Percentiles rank a stretch among this genome's conserved stretches.
phyloP scores from a whole-genome alignment of 2,113 vertebrate genomes.

The Elanus axillaris region DNA sequence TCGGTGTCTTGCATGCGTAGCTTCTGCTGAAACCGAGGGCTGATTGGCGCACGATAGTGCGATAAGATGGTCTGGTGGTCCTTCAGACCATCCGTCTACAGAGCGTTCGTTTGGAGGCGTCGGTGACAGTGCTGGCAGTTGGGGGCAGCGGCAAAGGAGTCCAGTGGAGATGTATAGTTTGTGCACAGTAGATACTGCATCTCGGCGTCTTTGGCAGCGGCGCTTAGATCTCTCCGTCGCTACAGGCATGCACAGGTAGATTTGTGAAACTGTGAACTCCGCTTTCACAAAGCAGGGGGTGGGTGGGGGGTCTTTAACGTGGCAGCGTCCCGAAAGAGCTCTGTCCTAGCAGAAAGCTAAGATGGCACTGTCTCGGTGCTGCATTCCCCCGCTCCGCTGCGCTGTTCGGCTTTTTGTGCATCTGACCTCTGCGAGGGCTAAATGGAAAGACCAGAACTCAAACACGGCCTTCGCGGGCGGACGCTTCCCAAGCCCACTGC shows the following conservation, averaged over 20 bases:
- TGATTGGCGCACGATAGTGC: not conserved
- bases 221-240: fast-evolving
- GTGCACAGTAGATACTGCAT: fast-evolving
- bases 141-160: not conserved
- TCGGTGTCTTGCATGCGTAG: not conserved
- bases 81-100: too few species aligned
- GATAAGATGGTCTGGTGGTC: fast-evolving
- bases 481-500: not conserved
- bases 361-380: not conserved
- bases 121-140: too few species aligned
- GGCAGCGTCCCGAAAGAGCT: not conserved
- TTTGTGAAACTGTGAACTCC: not conserved
- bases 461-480: fast-evolving
- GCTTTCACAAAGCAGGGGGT: too few species aligned
- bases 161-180: too few species aligned
- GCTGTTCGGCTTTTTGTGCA: not conserved
- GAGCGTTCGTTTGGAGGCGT: fast-evolving
- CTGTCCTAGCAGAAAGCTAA: not conserved
- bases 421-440: not conserved
- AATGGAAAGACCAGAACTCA: not conserved
- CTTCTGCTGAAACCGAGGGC: not conserved
- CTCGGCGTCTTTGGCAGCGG: not conserved
- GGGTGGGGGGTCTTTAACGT: fast-evolving
- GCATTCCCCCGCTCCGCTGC: fast-evolving
- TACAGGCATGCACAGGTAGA: not conserved